Evolutionary conservation across 1,140 invertebrate genomes (phyloP), one percentile per base, ranked within the genome.

Genomic region (Branchinecta lynchi): DNA sequence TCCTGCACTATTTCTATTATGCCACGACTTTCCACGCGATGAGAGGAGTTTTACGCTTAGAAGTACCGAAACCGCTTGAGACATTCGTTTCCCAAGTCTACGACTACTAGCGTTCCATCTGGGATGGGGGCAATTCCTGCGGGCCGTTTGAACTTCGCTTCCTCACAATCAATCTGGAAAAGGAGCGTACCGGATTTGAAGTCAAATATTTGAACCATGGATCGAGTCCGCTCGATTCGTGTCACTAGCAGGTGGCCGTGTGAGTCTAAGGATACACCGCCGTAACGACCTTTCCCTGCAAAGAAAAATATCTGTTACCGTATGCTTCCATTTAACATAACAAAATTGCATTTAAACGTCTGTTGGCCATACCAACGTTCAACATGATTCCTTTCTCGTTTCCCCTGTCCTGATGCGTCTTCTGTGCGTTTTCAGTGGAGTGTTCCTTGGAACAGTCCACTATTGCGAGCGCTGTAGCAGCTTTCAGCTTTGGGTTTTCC

Each of bases 21-120:
- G 32, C 32, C 32, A 32, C 32, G 32, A 32, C 32, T 32, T 32
- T 32, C 32, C 32, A 32, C 32, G 32, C 32, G 32, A 32, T 32
- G 32, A 32, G 32, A 32, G 32, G 32, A 5, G 32, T 32, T 32
- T 32, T 32, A 32, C 1, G 32, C 32, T 60, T 60, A 60, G 17
- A 60, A 60, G 17, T 84, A 84, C 72, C 81, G 73, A 75, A 78
- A 84, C 72, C 82, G 82, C 74, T 82, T 82, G 32, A 84, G 72
- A 72, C 82, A 83, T 74, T 82, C 79, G 71, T 82, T 82, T 17
- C 82, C 82, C 7, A 84, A 75, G 74, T 84, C 82, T 43, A 79
- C 80, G 7, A 83, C 80, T 73, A 79, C 76, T 6, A 82, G 77
- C 74, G 79, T 77, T 45, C 77, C 76, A 72, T 81, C 80, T 7